Percentiles rank a stretch among this genome's conserved stretches.
Evolutionary conservation across 1,140 invertebrate genomes (phyloP).

Genomic region (Thaumatotibia leucotreta): DNA sequence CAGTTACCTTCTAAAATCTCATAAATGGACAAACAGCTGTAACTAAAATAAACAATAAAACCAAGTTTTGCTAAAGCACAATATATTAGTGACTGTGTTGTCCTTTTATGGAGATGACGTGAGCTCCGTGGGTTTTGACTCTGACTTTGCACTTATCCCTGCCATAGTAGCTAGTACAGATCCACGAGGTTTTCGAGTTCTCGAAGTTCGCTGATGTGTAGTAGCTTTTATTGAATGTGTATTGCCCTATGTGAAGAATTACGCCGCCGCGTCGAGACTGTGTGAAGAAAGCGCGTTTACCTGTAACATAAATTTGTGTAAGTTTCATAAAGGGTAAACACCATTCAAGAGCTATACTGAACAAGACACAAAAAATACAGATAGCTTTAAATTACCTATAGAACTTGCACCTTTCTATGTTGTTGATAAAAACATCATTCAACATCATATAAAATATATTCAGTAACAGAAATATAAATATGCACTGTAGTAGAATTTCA

Average conservation of each 20-base stretch:
- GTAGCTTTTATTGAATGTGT: conserved; percentile 30
- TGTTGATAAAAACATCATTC: background rate
- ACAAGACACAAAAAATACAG: too few relatives aligned
- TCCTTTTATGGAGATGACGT: conserved; percentile 21
- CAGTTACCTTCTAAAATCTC: background rate
- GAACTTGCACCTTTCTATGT: background rate
- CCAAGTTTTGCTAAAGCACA: background rate
- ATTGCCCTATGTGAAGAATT: conserved; percentile 28
- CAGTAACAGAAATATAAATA: background rate
- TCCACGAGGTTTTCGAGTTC: conserved; percentile 21
- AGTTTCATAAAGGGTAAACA: background rate
- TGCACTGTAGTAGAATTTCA: background rate
- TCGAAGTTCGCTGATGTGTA: background rate
- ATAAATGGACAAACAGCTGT: background rate
- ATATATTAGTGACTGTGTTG: conserved; percentile 28
- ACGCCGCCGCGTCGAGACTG: conserved; percentile 32
- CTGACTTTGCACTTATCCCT: conserved; percentile 32
- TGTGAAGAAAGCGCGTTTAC: conserved; percentile 20
- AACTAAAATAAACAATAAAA: background rate
- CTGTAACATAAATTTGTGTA: background rate
- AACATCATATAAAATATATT: background rate
- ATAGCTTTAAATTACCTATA: too few relatives aligned
- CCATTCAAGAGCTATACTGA: too few relatives aligned
- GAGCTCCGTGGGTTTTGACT: conserved; percentile 21
- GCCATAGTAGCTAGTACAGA: conserved; percentile 33